Percentiles rank a stretch among this genome's conserved stretches.
Conservation (phyloP, 2,113 vertebrate species). For the Pelecanoides urinatrix region DNA sequence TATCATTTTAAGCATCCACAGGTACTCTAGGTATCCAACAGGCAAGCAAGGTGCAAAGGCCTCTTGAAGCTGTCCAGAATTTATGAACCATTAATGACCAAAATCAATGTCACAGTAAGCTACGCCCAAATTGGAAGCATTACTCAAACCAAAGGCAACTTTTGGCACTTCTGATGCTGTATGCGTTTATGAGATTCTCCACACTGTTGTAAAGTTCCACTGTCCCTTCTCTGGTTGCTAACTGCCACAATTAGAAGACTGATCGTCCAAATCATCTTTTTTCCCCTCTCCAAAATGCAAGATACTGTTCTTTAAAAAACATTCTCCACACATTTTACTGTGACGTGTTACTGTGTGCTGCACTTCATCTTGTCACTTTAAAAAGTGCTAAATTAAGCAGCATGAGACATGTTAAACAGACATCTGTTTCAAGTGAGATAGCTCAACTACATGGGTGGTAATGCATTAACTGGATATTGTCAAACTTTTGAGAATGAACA, state of each 20-base stretch:
- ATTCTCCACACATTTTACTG: background rate
- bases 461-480: background rate
- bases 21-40: background rate
- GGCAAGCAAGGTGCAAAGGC: background rate
- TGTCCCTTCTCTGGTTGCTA: background rate
- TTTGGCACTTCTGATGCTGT: background rate
- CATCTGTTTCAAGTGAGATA: conserved; percentile 5
- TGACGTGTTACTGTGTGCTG: background rate
- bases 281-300: background rate
- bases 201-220: background rate
- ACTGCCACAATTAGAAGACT: background rate
- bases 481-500: background rate
- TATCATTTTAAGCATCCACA: background rate
- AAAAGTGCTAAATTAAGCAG: conserved; percentile 35
- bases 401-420: background rate
- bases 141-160: background rate
- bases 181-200: background rate
- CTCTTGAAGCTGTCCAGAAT: background rate
- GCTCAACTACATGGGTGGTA: background rate
- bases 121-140: background rate
- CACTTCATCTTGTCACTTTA: background rate
- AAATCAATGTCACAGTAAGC: background rate
- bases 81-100: background rate
- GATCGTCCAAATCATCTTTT: background rate
- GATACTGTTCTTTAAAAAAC: background rate